Evolutionary conservation across 2,888 invertebrate genomes (phyloP).

Genomic region (Stomorhina lunata): DNA sequence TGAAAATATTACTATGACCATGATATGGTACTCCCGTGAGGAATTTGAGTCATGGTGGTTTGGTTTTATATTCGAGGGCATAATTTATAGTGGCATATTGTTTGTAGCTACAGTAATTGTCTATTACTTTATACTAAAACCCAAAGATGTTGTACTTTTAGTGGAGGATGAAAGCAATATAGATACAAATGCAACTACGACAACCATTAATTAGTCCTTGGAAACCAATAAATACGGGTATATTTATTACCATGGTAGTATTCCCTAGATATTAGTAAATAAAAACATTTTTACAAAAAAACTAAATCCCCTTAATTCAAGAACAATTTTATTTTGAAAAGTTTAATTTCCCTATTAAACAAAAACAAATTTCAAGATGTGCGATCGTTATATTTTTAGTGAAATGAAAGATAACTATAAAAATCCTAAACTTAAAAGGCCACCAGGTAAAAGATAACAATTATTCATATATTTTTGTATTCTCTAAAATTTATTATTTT

Average conservation of each 20-base stretch:
- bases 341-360: neutral
- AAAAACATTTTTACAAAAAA: neutral
- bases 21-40: conserved; percentile 83
- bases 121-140: conserved; percentile 84
- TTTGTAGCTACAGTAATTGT: conserved; percentile 84
- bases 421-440: conserved; percentile 72
- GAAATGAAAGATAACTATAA: conserved; percentile 69
- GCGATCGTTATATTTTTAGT: conserved; percentile 55
- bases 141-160: conserved; percentile 82
- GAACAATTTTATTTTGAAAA: neutral
- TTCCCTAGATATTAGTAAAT: neutral
- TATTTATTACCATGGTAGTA: conserved; percentile 31
- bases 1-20: conserved; percentile 86
- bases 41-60: conserved; percentile 87
- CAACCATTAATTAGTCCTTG: conserved; percentile 1
- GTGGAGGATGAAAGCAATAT: conserved; percentile 70
- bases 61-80: conserved; percentile 83
- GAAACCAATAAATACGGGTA: neutral
- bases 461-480: neutral
- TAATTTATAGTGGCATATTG: conserved; percentile 82
- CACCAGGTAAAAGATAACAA: conserved; percentile 67
- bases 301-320: neutral
- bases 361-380: conserved; percentile 43
- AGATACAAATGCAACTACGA: neutral
- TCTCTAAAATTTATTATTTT: neutral